Conservation (phyloP, 2,797 vertebrate genomes). For the Muraenolepis orangiensis region DNA sequence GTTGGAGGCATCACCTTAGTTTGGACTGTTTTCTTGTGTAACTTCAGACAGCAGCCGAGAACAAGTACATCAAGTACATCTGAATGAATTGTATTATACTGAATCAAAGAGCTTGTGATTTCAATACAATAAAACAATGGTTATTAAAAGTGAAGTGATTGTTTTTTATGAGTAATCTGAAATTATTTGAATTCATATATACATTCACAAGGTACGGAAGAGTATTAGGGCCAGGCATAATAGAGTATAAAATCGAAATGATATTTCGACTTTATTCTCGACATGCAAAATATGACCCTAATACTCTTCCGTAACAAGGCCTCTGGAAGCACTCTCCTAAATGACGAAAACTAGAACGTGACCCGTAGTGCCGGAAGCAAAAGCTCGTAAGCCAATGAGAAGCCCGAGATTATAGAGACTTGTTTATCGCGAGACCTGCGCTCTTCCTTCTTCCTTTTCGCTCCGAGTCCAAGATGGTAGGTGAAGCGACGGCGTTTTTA, state of each 20-base stretch:
- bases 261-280: too few relatives aligned
- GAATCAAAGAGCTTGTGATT: constrained; percentile 2
- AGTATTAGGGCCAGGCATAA: too few relatives aligned
- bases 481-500: constrained; percentile 43
- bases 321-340: constrained; percentile 35
- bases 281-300: too few relatives aligned
- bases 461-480: constrained; percentile 80
- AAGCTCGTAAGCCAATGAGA: constrained; percentile 61
- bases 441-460: constrained; percentile 78
- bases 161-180: not conserved
- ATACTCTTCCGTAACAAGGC: too few relatives aligned
- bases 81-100: constrained; percentile 10
- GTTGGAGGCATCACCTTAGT: constrained; percentile 68
- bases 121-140: not conserved
- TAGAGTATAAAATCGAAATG: too few relatives aligned
- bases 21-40: constrained; percentile 77
- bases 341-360: not conserved
- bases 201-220: too few relatives aligned
- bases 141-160: not conserved
- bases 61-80: constrained; percentile 34
- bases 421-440: constrained; percentile 74
- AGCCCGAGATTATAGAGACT: constrained; percentile 39
- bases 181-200: not conserved
- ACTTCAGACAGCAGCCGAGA: constrained; percentile 66
- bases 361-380: constrained; percentile 22